Evolutionary conservation across 1,140 invertebrate genomes (phyloP).

Genomic region (Triops longicaudatus): DNA sequence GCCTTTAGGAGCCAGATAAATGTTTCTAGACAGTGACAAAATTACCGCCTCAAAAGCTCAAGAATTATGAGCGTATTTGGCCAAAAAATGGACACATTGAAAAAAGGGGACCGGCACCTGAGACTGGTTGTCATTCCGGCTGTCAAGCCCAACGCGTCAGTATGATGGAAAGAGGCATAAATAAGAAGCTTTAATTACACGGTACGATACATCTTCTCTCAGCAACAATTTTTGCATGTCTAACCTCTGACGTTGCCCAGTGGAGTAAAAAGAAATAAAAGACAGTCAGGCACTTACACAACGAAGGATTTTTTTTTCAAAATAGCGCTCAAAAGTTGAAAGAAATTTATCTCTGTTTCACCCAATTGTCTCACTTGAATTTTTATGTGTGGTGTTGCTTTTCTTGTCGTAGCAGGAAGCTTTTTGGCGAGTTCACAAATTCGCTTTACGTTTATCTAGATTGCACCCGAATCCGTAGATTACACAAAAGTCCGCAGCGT

Average conservation of each 20-base stretch:
- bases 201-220: background rate
- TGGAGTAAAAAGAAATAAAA: too few relatives aligned
- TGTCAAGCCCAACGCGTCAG: background rate
- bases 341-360: too few relatives aligned
- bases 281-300: too few relatives aligned
- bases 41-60: background rate
- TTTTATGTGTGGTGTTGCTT: too few relatives aligned
- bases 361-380: too few relatives aligned
- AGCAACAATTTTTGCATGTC: background rate
- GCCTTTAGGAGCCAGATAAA: too few relatives aligned
- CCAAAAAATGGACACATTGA: background rate
- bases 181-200: background rate
- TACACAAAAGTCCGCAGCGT: background rate
- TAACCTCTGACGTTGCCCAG: too few relatives aligned
- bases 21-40: background rate
- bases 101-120: background rate
- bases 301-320: too few relatives aligned
- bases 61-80: background rate
- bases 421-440: background rate
- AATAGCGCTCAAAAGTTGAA: too few relatives aligned
- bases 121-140: background rate
- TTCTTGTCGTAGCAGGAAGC: too few relatives aligned
- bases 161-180: constrained; percentile 3
- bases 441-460: background rate
- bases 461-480: background rate